These are phyloP conservation scores for Protosalanx chinensis DNA, from an alignment of 2,797 vertebrate genomes.

Conservation along the genomic window DNA sequence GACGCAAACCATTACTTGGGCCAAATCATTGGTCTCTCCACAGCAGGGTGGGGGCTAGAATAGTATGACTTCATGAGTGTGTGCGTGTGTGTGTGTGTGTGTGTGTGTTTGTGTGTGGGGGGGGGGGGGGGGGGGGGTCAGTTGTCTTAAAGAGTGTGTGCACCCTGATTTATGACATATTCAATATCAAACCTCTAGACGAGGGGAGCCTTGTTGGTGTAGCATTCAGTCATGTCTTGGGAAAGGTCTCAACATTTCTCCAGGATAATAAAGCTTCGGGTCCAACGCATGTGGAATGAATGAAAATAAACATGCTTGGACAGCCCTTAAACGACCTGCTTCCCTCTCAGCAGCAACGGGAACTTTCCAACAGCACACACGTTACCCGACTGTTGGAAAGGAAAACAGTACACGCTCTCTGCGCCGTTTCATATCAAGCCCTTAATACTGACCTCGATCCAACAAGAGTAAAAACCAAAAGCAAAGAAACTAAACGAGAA, in stretches of 20 bases:
- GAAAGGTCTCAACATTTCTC: slow-evolving; percentile 12
- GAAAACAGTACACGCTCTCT: not conserved
- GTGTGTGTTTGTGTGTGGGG: too few relatives aligned
- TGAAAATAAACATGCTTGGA: slow-evolving; percentile 15
- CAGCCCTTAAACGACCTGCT: slow-evolving; percentile 5
- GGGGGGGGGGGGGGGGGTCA: not conserved
- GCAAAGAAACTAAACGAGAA: not conserved
- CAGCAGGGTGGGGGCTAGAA: slow-evolving; percentile 29
- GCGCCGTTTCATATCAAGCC: not conserved
- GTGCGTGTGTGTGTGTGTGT: not conserved
- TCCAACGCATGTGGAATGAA: slow-evolving; percentile 13
- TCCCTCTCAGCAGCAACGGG: not conserved
- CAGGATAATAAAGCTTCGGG: slow-evolving; percentile 10
- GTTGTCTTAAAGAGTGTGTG: slow-evolving; percentile 20
- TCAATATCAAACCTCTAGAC: slow-evolving; percentile 33
- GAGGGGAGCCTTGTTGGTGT: slow-evolving; percentile 31
- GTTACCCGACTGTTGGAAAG: not conserved
- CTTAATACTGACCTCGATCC: not conserved
- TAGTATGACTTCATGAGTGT: not conserved
- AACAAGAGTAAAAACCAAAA: not conserved
- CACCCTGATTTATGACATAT: slow-evolving; percentile 42
- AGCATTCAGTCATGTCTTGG: slow-evolving; percentile 27
- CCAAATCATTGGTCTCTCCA: slow-evolving; percentile 4
- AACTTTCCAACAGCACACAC: not conserved
- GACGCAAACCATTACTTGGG: too few relatives aligned